Base-by-base conservation (phyloP, 2,888 invertebrate species). In the Gibbula magus region DNA sequence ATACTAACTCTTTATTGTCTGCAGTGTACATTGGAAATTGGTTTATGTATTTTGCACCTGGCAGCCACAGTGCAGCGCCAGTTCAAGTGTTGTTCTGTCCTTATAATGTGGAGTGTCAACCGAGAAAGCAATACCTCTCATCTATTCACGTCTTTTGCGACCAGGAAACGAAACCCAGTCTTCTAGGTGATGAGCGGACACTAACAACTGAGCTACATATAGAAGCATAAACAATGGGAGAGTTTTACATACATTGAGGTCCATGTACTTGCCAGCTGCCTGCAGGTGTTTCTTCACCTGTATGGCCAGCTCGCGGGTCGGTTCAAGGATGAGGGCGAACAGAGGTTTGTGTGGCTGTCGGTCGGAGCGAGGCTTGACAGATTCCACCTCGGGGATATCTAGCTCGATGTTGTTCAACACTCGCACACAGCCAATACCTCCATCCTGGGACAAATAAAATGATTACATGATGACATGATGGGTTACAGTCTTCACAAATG, bases 241-340 rank as follows among this genome's bases (percentile, higher is more conserved):
- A 39, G 13, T 2, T 3, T 18, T 18, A 56, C 88, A 87, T 86
- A 94, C 95, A 91, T 93, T 94, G 22, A 95, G 94, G 93, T 95
- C 95, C 74, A 97, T 96, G 96, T 93, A 89, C 75, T 96, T 97
- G 0, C 97, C 96, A 2, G 95, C 95, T 7, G 95, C 95, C 52
- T 94, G 94, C 56, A 99, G 93, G 93, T 99, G 98, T 88, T 96
- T 95, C 91, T 95, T 96, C 54, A 99, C 96, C 94, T 99, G 99
- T 74, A 99, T 95, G 0, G 99, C 99, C 80, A 99, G 93, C 92
- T 99, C 99, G 91, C 99, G 95, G 0, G 99, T 99, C 0, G 99
- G 99, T 0, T 99, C 98, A 75, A 99, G 92, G 79, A 99, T 96
- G 4, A 99, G 93, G 0, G 97, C 97, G 91, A 87, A 78, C 7